Conservation (phyloP, 2,888 invertebrate species). For the Hyppa rectilinea region DNA sequence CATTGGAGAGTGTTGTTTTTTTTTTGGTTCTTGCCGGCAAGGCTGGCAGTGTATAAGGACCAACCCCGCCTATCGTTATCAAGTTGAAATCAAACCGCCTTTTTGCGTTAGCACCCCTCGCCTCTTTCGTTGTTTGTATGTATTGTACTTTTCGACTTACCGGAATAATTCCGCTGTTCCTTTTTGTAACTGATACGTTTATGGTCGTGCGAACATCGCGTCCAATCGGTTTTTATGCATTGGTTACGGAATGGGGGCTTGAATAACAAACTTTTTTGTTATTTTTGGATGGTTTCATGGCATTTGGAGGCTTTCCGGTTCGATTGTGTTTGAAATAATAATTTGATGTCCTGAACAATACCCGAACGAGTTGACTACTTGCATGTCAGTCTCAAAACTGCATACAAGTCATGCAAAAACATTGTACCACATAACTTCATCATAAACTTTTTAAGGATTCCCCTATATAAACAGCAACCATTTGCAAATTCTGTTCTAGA, state of each 20-base stretch:
- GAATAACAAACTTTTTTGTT: slow-evolving; percentile 43
- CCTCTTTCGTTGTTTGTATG: slow-evolving; percentile 68
- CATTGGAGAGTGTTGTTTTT: slow-evolving; percentile 26
- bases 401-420: not conserved
- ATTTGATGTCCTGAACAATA: slow-evolving; percentile 2
- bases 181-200: slow-evolving; percentile 70
- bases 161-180: slow-evolving; percentile 64
- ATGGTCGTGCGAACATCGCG: slow-evolving; percentile 57
- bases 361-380: not conserved
- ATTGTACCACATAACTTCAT: not conserved
- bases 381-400: not conserved
- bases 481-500: slow-evolving; percentile 19
- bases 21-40: not conserved
- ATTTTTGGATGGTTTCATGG: slow-evolving; percentile 38
- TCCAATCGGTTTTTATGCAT: slow-evolving; percentile 60
- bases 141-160: slow-evolving; percentile 69
- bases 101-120: slow-evolving; percentile 81
- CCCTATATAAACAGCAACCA: not conserved
- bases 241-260: slow-evolving; percentile 46
- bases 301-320: slow-evolving; percentile 13
- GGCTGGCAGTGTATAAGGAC: slow-evolving; percentile 24
- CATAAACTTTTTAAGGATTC: slow-evolving; percentile 1
- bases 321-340: slow-evolving; percentile 27
- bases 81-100: slow-evolving; percentile 82
- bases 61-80: slow-evolving; percentile 82